Percentiles rank a stretch among this genome's conserved stretches.
Evolutionary conservation across 2,113 vertebrate genomes (phyloP).

Genomic region (Sinocyclocheilus grahami): DNA sequence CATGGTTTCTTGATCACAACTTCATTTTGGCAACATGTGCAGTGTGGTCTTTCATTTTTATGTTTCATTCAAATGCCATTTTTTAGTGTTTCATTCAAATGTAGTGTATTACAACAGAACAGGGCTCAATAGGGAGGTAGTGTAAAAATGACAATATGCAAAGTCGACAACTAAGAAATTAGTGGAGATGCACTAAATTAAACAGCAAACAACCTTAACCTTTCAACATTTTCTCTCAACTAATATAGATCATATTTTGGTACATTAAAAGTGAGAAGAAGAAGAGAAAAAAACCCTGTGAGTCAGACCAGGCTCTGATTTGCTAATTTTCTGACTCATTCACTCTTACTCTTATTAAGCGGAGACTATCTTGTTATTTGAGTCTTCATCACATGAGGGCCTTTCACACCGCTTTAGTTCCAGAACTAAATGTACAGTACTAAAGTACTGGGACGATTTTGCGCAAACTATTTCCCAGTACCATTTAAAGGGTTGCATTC

Average conservation of each 20-base stretch:
- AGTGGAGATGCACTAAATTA: neutral
- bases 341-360: conserved; percentile 8
- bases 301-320: conserved; percentile 11
- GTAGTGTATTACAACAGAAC: neutral
- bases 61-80: neutral
- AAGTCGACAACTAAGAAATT: neutral
- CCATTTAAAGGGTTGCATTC: too few species aligned
- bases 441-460: too few species aligned
- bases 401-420: too few species aligned
- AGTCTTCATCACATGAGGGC: neutral
- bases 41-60: neutral
- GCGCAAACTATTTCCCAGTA: too few species aligned
- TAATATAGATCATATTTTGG: neutral
- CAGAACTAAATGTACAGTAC: too few species aligned
- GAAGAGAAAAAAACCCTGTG: neutral
- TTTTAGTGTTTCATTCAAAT: conserved; percentile 7
- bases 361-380: neutral
- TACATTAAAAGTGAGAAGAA: neutral
- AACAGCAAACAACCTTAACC: neutral
- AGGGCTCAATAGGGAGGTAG: neutral
- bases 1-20: conserved; percentile 15
- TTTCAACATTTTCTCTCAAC: neutral
- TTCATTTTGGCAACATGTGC: conserved; percentile 26
- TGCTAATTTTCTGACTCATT: conserved; percentile 23
- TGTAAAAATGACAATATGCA: neutral